These are phyloP conservation scores for Phalanger gymnotis DNA, from an alignment of 2,797 vertebrate genomes.

Conservation along the genomic window DNA sequence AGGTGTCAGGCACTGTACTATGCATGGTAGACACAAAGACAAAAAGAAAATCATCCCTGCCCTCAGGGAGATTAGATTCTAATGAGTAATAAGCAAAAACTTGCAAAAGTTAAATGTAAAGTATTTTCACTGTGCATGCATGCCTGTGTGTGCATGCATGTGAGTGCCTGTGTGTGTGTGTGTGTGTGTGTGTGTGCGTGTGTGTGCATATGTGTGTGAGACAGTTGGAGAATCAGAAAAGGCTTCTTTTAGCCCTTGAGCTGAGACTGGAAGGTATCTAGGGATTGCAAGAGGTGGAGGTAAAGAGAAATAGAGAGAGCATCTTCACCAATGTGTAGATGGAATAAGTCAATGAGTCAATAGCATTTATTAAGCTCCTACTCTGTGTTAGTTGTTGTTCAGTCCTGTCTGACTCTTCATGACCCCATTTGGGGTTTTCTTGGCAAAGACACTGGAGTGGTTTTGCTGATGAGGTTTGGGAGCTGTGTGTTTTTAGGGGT, in stretches of 20 bases:
- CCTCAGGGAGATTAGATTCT: not conserved
- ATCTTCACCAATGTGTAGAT: too few species aligned
- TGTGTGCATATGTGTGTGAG: too few species aligned
- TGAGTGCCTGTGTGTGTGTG: too few species aligned
- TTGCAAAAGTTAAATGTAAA: not conserved
- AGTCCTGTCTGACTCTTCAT: not conserved
- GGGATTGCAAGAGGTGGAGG: not conserved
- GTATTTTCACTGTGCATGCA: too few species aligned
- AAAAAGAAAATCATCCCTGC: not conserved
- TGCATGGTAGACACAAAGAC: not conserved
- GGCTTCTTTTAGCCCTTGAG: not conserved
- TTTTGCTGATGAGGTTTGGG: too few species aligned
- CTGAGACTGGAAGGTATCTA: not conserved
- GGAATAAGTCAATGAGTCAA: too few species aligned
- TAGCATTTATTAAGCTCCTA: not conserved
- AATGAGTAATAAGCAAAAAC: not conserved
- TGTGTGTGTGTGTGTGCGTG: too few species aligned
- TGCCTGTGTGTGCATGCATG: too few species aligned
- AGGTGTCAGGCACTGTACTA: not conserved
- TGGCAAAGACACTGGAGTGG: not conserved
- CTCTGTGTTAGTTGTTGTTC: not conserved
- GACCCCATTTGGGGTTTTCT: not conserved
- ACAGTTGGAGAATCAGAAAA: too few species aligned
- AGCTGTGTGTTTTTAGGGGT: too few species aligned
- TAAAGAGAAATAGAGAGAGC: too few species aligned